Evolutionary conservation across 2,888 invertebrate species (phyloP).

Genomic region (Lamellibrachia satsuma): DNA sequence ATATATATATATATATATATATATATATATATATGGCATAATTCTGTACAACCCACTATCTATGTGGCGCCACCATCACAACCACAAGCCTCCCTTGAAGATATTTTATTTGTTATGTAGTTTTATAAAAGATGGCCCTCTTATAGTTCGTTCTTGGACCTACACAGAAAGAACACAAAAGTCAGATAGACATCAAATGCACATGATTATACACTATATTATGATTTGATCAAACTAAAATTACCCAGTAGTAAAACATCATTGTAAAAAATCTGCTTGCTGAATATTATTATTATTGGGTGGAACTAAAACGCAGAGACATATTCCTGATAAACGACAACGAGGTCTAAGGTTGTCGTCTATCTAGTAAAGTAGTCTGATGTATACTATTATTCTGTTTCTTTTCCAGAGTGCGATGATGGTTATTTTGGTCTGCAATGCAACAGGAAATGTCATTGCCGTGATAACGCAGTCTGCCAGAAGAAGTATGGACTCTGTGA

Average conservation of each 20-base stretch:
- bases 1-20: too few species aligned
- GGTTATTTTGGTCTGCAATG: slow-evolving; percentile 29
- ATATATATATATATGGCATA: too few species aligned
- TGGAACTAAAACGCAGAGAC: too few species aligned
- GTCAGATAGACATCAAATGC: too few species aligned
- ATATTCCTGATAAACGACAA: background rate
- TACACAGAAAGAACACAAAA: background rate
- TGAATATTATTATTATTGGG: too few species aligned
- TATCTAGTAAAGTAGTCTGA: background rate
- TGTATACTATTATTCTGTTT: background rate
- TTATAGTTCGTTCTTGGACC: background rate
- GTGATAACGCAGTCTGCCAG: slow-evolving; percentile 20
- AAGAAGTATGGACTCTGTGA: background rate
- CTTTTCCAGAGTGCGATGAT: slow-evolving; percentile 21
- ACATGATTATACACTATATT: too few species aligned
- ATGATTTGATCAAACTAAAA: too few species aligned
- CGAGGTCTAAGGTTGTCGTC: background rate
- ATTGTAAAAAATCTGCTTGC: too few species aligned
- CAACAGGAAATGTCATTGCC: slow-evolving; percentile 26
- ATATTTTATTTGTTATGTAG: background rate
- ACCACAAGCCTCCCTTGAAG: too few species aligned
- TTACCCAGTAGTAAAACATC: too few species aligned
- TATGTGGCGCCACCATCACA: too few species aligned
- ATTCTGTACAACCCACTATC: too few species aligned
- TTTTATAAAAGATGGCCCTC: background rate